These are phyloP conservation scores for Pyrrhosoma nymphula DNA, from an alignment of 2,888 invertebrate species.

Conservation along the genomic window DNA sequence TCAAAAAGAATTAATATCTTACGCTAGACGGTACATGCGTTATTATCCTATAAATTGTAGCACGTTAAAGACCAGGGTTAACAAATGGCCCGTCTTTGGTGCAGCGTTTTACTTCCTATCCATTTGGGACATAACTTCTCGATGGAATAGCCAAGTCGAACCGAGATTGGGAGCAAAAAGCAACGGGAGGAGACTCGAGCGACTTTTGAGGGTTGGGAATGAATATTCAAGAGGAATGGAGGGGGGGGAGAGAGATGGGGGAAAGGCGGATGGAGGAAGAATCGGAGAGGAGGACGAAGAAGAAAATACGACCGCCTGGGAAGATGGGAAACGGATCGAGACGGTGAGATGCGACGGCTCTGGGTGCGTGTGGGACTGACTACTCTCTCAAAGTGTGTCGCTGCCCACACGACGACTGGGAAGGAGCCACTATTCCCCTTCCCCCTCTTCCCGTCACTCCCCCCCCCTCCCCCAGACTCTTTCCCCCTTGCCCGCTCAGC, in stretches of 20 bases:
- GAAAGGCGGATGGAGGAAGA: not conserved
- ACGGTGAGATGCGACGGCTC: not conserved
- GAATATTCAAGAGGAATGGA: not conserved
- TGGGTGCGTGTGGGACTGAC: not conserved
- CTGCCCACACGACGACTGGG: constrained; percentile 46
- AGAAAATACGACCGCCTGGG: too few species aligned
- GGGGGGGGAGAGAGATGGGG: not conserved
- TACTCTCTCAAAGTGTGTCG: constrained; percentile 45
- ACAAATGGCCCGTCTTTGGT: too few species aligned
- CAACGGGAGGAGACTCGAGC: not conserved
- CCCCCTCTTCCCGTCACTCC: not conserved
- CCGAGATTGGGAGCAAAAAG: not conserved
- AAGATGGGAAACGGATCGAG: not conserved
- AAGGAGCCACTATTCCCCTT: not conserved
- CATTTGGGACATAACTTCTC: too few species aligned
- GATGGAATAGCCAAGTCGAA: too few species aligned
- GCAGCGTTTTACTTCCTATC: too few species aligned
- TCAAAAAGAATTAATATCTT: too few species aligned
- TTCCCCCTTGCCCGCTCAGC: not conserved
- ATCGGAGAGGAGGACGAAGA: too few species aligned
- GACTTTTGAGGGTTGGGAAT: not conserved
- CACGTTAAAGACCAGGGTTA: too few species aligned
- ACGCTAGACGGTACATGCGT: too few species aligned
- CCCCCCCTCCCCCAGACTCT: not conserved
- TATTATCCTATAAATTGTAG: too few species aligned